Conservation (phyloP, 2,113 vertebrate genomes). For the Ptilorrhoa leucosticta region DNA sequence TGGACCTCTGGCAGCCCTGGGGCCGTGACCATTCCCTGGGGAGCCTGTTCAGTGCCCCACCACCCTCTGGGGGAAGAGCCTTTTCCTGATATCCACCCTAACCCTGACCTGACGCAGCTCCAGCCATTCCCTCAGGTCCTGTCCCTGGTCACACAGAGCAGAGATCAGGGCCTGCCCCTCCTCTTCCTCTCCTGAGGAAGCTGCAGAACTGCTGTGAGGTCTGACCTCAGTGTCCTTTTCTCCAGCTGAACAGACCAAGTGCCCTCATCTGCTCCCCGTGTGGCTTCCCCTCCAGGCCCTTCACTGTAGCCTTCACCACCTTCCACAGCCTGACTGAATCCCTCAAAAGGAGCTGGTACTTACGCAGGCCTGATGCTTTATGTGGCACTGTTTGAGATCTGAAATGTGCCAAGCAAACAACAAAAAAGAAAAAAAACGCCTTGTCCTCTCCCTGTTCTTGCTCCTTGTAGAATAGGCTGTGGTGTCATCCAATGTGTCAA, state of each 20-base stretch:
- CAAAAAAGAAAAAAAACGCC: background rate
- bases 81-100: fast-evolving
- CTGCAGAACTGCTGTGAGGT: background rate
- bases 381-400: background rate
- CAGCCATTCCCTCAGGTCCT: fast-evolving
- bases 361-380: background rate
- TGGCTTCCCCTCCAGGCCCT: background rate
- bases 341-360: background rate
- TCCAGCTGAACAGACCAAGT: background rate
- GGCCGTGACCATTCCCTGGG: background rate
- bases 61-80: background rate
- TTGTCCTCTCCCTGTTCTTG: background rate
- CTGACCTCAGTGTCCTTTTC: background rate
- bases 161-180: background rate
- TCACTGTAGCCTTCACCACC: background rate
- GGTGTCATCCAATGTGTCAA: background rate
- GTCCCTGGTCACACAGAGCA: background rate
- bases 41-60: fast-evolving
- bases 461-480: background rate
- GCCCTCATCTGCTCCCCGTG: fast-evolving
- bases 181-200: fast-evolving
- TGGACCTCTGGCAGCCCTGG: background rate
- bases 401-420: background rate
- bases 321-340: background rate
- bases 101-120: background rate